phyloP scores from a whole-genome alignment of 2,888 invertebrate species.

The Synergus umbraculus region DNA sequence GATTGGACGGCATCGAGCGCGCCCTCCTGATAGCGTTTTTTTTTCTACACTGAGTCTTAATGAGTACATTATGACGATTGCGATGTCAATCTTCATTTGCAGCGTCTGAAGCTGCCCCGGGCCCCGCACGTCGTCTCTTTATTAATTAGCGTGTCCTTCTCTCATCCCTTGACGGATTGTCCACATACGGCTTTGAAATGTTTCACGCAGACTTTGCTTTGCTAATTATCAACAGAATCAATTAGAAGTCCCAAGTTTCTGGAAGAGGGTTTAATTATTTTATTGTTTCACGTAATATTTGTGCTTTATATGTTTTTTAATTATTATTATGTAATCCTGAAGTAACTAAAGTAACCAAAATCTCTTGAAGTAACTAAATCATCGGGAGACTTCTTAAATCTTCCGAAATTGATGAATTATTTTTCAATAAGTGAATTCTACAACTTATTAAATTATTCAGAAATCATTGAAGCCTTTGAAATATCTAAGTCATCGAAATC shows the following conservation, averaged over 20 bases:
- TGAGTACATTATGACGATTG: slow-evolving; percentile 71
- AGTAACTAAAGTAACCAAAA: too few relatives aligned
- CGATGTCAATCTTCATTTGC: slow-evolving; percentile 71
- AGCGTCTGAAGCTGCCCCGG: slow-evolving; percentile 53
- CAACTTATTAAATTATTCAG: too few relatives aligned
- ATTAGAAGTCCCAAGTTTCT: neutral
- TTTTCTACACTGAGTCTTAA: slow-evolving; percentile 60
- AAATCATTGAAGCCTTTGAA: too few relatives aligned
- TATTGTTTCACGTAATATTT: neutral
- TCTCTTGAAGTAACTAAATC: too few relatives aligned
- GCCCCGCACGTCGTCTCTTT: neutral
- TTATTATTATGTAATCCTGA: too few relatives aligned
- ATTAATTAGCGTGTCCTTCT: slow-evolving; percentile 31
- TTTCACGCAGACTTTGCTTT: slow-evolving; percentile 12
- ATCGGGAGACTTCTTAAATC: too few relatives aligned
- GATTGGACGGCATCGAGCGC: slow-evolving; percentile 55
- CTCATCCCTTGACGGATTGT: slow-evolving; percentile 31
- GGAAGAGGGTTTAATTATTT: neutral
- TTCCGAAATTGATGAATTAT: too few relatives aligned
- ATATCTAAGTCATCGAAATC: too few relatives aligned
- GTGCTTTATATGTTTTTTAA: neutral
- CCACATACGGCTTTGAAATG: slow-evolving; percentile 6
- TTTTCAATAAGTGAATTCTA: too few relatives aligned
- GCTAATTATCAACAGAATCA: slow-evolving; percentile 21
- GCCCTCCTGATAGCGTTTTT: slow-evolving; percentile 49